These are phyloP conservation scores for Mus spicilegus DNA, from an alignment of 2,113 vertebrate species.

Conservation along the genomic window DNA sequence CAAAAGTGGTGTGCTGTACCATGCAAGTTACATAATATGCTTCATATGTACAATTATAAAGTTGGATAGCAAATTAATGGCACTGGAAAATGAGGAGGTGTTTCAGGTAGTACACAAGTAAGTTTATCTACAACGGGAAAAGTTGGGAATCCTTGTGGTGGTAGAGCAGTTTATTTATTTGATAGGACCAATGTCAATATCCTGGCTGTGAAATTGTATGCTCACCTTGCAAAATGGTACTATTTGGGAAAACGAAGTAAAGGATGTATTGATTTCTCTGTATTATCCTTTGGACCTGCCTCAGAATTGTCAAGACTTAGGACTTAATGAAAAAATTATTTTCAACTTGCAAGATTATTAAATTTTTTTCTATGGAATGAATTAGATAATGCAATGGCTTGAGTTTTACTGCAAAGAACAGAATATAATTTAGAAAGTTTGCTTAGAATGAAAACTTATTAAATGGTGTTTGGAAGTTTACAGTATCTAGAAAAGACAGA, in stretches of 20 bases:
- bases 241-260: background rate
- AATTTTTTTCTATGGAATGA: background rate
- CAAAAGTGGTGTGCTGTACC: background rate
- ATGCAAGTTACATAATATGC: background rate
- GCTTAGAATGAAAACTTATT: background rate
- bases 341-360: background rate
- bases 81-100: fast-evolving
- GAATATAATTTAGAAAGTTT: background rate
- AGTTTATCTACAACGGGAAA: background rate
- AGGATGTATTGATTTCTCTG: background rate
- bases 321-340: background rate
- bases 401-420: background rate
- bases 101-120: background rate
- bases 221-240: background rate
- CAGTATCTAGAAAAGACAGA: background rate
- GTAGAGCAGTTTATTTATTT: background rate
- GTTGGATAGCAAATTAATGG: background rate
- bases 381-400: background rate
- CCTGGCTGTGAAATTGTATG: background rate
- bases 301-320: background rate
- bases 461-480: background rate
- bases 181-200: background rate
- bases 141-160: background rate
- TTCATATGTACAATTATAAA: background rate
- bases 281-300: background rate